Conservation (phyloP, 2,113 vertebrate genomes). For the Hipposideros armiger region DNA sequence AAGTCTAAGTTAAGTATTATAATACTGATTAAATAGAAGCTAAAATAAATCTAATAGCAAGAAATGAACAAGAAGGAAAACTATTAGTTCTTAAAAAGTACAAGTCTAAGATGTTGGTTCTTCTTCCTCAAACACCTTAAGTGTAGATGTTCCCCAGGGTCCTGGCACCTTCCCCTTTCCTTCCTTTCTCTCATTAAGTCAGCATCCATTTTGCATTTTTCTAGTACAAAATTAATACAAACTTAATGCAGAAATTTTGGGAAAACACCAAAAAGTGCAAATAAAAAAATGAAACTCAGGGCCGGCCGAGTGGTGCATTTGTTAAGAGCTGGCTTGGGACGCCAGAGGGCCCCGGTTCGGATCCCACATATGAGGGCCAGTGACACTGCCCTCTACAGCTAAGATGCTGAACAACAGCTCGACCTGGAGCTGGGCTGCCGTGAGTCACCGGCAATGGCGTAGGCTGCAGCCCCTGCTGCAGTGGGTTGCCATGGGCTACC, state of each 20-base stretch:
- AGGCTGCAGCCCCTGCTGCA: no score
- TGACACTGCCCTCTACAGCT: no score
- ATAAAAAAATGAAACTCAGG: not conserved
- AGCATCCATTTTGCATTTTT: conserved; percentile 8
- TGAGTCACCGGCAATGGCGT: no score
- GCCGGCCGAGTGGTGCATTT: no score
- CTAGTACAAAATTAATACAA: conserved; percentile 16
- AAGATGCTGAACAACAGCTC: no score
- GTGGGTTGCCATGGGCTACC: no score
- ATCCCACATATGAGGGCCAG: no score
- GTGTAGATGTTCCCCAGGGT: not conserved
- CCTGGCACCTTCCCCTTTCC: not conserved
- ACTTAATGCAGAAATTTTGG: not conserved
- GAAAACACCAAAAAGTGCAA: conserved; percentile 8
- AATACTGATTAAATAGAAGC: not conserved
- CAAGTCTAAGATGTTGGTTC: not conserved
- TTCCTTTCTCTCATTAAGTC: not conserved
- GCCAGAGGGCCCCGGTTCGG: no score
- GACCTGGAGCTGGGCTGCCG: no score
- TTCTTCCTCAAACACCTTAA: not conserved
- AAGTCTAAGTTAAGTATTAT: not conserved
- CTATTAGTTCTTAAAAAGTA: not conserved
- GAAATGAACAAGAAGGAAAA: not conserved
- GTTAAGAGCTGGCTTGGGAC: no score
- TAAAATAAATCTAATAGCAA: conserved; percentile 26